Evolutionary conservation across 2,797 vertebrate species (phyloP).

Genomic region (Dipus sagitta): DNA sequence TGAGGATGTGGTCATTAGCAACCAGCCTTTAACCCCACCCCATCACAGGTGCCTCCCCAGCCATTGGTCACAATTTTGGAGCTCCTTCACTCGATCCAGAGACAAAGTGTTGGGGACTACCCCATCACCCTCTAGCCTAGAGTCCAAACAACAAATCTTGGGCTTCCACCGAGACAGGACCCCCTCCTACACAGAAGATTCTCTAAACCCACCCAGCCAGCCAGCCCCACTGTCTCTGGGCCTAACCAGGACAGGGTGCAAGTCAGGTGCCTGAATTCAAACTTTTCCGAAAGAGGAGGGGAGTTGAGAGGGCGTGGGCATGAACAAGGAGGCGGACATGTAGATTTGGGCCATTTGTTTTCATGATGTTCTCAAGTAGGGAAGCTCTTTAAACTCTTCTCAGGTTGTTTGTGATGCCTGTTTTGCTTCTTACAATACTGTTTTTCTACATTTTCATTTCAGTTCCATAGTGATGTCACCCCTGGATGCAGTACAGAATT

Average conservation of each 20-base stretch:
- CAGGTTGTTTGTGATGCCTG: slow-evolving; percentile 50
- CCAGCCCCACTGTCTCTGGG: not conserved
- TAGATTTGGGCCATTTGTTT: not conserved
- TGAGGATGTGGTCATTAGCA: not conserved
- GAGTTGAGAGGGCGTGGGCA: too few relatives aligned
- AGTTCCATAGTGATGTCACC: slow-evolving; percentile 83
- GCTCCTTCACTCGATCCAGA: not conserved
- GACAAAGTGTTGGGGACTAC: not conserved
- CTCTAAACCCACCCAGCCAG: not conserved
- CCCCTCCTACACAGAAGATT: not conserved
- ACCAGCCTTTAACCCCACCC: not conserved
- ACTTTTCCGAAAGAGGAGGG: not conserved
- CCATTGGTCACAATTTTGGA: not conserved
- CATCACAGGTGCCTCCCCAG: not conserved
- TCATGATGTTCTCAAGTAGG: not conserved
- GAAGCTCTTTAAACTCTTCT: slow-evolving; percentile 11
- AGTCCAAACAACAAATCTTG: not conserved
- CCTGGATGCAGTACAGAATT: slow-evolving; percentile 84
- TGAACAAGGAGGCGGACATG: not conserved
- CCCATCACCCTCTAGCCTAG: not conserved
- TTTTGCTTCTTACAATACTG: slow-evolving; percentile 69
- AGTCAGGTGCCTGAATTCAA: not conserved
- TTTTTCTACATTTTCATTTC: slow-evolving; percentile 81
- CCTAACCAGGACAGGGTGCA: not conserved
- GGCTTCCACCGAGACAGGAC: not conserved